A percentile compares a stretch with the other conserved stretches of the same genome.
Conservation (phyloP, 53 echinoderm and acorn worm species). For the Holothuria leucospilota region DNA sequence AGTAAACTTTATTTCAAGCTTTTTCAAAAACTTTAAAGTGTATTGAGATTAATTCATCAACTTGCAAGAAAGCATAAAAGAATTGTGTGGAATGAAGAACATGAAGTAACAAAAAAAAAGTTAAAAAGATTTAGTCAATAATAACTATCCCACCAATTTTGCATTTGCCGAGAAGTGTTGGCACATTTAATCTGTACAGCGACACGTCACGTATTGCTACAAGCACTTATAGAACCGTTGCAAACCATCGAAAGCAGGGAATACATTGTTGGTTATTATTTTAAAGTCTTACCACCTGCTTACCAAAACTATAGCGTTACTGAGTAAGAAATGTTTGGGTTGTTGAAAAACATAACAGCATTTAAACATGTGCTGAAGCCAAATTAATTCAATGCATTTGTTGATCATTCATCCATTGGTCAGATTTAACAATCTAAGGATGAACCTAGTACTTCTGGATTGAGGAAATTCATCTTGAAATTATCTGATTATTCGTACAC, state of each 20-base stretch:
- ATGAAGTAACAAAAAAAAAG: conserved; percentile 31
- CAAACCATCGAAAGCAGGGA: conserved; percentile 27
- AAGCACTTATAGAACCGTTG: conserved; percentile 39
- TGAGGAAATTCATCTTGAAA: conserved; percentile 39
- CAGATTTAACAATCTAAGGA: too few species aligned
- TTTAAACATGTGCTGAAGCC: conserved; percentile 48
- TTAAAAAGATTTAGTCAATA: conserved; percentile 36
- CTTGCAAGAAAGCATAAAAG: conserved; percentile 29
- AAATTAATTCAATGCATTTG: too few species aligned
- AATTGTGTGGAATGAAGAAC: conserved; percentile 16
- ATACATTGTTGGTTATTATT: too few species aligned
- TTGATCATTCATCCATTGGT: too few species aligned
- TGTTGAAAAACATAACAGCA: conserved; percentile 36
- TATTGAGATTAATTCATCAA: conserved; percentile 28
- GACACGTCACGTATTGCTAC: conserved; percentile 51
- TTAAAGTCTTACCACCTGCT: too few species aligned
- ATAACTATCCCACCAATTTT: conserved; percentile 33
- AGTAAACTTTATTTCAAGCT: conserved; percentile 38
- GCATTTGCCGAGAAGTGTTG: neutral
- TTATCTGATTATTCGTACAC: conserved; percentile 52
- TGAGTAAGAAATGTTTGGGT: conserved; percentile 48
- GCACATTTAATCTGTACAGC: conserved; percentile 17
- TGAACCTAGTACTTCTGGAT: too few species aligned
- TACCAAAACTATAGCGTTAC: conserved; percentile 47
- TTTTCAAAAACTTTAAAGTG: conserved; percentile 30